Evolutionary conservation across 2,888 invertebrate species (phyloP), one percentile per base, ranked within the genome.

Genomic region (Dasypolia templi): DNA sequence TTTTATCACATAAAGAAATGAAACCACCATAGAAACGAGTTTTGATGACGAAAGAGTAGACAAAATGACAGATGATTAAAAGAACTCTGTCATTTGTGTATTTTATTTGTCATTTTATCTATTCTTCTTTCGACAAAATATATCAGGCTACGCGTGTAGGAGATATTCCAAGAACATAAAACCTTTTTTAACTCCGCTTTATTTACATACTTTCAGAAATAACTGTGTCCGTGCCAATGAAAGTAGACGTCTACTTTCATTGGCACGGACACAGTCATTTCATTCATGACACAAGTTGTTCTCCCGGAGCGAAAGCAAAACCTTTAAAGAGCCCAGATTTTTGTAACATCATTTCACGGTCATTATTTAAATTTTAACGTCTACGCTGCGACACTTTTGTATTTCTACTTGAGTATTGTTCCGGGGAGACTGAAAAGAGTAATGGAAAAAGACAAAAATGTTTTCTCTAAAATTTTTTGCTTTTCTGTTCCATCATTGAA

Each of bases 341-440:
- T 75, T 58, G 67, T 75, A 62, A 84, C 70, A 68, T 81, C 81
- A 81, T 81, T 84, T 71, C 53, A 32, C 64, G 61, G 32, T 63
- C 76, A 84, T 84, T 81, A 81, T 84, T 81, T 75, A 82, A 81
- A 84, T 69, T 81, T 68, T 66, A 84, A 70, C 84, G 77, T 72
- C 53, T 68, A 51, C 66, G 49, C 44, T n/a, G 58, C 65, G 77
- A 76, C 81, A 84, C 82, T 71, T 84, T 62, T 55, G 49, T 49
- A 22, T 32, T 61, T 35, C 32, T 67, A 75, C 76, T 56, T 62
- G 39, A 39, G 56, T 35, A 81, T 84, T 82, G 84, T 82, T 69
- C 64, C 76, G 22, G 35, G 17, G 29, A 49, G 14, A 17, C 44
- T 67, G 35, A 53, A 83, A 64, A 79, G 75, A 71, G 69, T 44